Evolutionary conservation across 2,888 invertebrate species (phyloP), one percentile per base, ranked within the genome.

Genomic region (Endotricha flammealis): DNA sequence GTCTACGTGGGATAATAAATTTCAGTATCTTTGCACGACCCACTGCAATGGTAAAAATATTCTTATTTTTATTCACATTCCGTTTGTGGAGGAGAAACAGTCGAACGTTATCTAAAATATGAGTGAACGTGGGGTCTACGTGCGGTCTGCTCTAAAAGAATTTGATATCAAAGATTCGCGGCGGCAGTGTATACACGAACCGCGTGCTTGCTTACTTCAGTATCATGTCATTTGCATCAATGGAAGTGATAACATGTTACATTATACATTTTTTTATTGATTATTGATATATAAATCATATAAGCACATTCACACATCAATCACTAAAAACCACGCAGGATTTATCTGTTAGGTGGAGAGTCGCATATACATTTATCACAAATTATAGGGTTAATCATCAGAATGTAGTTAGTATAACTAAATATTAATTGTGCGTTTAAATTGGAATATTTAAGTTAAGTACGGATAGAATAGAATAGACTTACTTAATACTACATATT

Each of bases 81-180:
- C 57, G 57, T 51, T 55, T 52, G 50, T 60, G 48, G 54, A 60
- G 56, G 55, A 66, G 67, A 61, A 76, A 73, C 71, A 79, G 72
- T 74, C 70, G 73, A 80, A 81, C 63, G 68, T 69, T 80, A 79
- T 79, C 76, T 79, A 68, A 77, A 78, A 77, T 80, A 80, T 76
- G 78, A 77, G 75, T 66, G 68, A 71, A 72, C 72, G 64, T 53
- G 64, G 57, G 49, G 55, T 20, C 53, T 75, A 76, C 74, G 77
- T 82, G 80, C 68, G 77, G 75, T 71, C 60, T 66, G 67, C 59
- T 75, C 73, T 76, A 59, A 80, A 81, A 75, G 78, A 80, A 80
- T 81, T 80, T 78, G 71, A 76, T 82, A 80, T 79, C 75, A 81
- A 76, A 77, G 74, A 79, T 75, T 64, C 65, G 61, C 64, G 44